Evolutionary conservation across 2,113 vertebrate species (phyloP).

Genomic region (Menura novaehollandiae): DNA sequence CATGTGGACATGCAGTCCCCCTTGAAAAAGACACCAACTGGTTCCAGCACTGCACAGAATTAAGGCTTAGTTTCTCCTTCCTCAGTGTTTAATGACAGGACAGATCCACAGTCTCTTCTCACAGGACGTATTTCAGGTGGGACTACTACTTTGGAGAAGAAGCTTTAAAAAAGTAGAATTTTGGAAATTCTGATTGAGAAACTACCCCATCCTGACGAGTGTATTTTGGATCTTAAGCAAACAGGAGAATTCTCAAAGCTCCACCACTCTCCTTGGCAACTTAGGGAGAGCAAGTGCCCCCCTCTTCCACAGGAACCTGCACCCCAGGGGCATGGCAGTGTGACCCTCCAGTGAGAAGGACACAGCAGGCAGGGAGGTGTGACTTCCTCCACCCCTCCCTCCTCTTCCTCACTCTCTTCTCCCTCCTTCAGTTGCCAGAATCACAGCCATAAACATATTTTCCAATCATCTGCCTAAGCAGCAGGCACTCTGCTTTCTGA

Average conservation of each 20-base stretch:
- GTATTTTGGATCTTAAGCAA: not conserved
- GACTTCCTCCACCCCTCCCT: not conserved
- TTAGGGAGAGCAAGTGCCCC: not conserved
- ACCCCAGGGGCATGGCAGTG: not conserved
- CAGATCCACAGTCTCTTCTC: not conserved
- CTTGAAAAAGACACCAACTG: not conserved
- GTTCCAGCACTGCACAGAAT: not conserved
- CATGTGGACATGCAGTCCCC: rapidly evolving
- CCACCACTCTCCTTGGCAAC: not conserved
- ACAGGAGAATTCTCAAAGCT: not conserved
- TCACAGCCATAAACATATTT: not conserved
- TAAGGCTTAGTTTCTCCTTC: not conserved
- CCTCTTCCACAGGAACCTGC: not conserved
- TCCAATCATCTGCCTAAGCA: not conserved
- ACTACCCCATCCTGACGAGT: not conserved
- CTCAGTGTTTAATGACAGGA: not conserved
- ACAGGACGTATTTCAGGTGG: not conserved
- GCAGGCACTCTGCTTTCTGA: not conserved
- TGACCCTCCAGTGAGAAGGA: not conserved
- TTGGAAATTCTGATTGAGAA: not conserved
- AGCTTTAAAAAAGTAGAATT: not conserved
- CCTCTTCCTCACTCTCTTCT: not conserved
- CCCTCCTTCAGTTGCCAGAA: not conserved
- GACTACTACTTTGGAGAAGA: not conserved
- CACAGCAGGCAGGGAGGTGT: not conserved